Conservation (phyloP, 2,113 vertebrate genomes). For the Microtus richardsoni region DNA sequence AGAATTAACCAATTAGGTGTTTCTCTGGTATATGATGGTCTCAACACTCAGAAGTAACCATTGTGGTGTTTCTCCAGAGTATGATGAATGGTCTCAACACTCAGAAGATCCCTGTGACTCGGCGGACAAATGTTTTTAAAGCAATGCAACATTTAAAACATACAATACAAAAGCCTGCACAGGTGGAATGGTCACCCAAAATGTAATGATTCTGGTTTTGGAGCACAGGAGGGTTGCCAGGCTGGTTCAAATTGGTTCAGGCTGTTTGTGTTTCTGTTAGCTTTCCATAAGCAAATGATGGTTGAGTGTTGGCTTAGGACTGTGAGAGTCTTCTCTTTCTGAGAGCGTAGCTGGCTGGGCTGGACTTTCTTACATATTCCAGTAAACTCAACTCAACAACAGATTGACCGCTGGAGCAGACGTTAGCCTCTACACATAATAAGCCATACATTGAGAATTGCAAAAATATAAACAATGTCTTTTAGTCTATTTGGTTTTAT, state of each 20-base stretch:
- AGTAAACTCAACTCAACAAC: neutral
- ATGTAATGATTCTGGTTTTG: neutral
- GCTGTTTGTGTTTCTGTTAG: neutral
- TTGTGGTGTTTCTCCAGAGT: neutral
- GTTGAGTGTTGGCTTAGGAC: neutral
- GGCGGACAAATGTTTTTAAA: neutral
- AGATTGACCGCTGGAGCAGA: neutral
- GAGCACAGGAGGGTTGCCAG: neutral
- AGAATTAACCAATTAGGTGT: neutral
- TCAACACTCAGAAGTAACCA: neutral
- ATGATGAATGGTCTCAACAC: neutral
- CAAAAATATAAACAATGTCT: neutral
- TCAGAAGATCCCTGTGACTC: neutral
- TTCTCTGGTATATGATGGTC: neutral
- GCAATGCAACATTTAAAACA: neutral
- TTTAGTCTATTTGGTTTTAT: neutral
- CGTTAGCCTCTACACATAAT: neutral
- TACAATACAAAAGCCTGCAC: neutral
- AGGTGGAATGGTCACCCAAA: neutral
- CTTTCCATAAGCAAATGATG: neutral
- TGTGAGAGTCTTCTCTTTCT: neutral
- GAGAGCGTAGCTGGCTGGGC: neutral
- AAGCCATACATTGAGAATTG: neutral
- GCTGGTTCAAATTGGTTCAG: neutral
- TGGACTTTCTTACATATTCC: neutral